phyloP scores from a whole-genome alignment of 2,888 invertebrate species.

The Hoplodrina blanda region DNA sequence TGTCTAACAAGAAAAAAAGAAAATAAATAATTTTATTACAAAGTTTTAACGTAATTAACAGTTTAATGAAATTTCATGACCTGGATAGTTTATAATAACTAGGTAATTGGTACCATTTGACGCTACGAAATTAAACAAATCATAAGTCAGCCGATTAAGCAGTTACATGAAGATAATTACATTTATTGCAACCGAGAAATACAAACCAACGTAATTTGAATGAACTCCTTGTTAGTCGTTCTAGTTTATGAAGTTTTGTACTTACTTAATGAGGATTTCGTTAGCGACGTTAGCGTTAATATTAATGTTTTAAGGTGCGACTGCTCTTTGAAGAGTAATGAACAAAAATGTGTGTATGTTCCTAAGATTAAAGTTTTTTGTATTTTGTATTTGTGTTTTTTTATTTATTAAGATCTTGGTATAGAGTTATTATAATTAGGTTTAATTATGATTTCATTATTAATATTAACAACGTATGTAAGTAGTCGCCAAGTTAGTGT shows the following conservation, averaged over 20 bases:
- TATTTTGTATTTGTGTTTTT: too few species aligned
- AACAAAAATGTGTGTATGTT: background rate
- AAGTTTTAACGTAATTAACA: background rate
- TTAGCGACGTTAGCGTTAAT: background rate
- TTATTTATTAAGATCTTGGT: background rate
- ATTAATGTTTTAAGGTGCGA: slow-evolving; percentile 1
- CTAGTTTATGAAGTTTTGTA: background rate
- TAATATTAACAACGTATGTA: background rate
- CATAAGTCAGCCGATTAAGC: background rate
- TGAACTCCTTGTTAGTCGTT: slow-evolving; percentile 8
- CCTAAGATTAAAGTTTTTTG: background rate
- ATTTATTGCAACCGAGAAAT: background rate
- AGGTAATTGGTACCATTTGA: background rate
- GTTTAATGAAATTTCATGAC: slow-evolving; percentile 1
- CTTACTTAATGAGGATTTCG: slow-evolving; percentile 18
- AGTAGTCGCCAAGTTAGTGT: background rate
- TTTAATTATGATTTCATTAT: too few species aligned
- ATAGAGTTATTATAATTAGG: too few species aligned
- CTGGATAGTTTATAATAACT: background rate
- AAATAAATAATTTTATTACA: too few species aligned
- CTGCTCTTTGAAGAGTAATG: background rate
- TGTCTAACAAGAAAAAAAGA: too few species aligned
- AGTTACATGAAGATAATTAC: slow-evolving; percentile 8
- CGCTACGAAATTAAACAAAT: slow-evolving; percentile 1
- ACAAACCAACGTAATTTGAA: background rate